A percentile compares a stretch with the other conserved stretches of the same genome.
These are phyloP conservation scores for Brassicogethes aeneus DNA, from an alignment of 2,888 invertebrate genomes.

Conservation along the genomic window DNA sequence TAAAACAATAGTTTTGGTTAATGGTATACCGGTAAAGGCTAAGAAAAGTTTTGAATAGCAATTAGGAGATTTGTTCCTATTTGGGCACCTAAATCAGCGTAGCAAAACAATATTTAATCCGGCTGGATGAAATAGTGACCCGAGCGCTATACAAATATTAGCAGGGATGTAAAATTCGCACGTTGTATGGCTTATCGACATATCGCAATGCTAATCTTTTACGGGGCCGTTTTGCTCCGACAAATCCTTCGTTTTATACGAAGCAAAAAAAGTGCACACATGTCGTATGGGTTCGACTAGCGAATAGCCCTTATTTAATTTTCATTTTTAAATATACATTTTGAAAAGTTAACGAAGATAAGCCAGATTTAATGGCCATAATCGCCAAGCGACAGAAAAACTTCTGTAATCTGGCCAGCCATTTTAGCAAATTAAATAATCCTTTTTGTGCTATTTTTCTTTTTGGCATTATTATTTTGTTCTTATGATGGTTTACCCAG, in stretches of 20 bases:
- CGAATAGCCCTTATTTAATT: background rate
- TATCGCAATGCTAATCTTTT: conserved; percentile 10
- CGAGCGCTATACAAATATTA: background rate
- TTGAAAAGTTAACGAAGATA: background rate
- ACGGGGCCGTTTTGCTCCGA: background rate
- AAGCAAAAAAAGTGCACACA: background rate
- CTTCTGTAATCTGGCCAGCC: background rate
- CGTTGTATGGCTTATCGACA: conserved; percentile 12
- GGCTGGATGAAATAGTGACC: background rate
- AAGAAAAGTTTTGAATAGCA: too few species aligned
- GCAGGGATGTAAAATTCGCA: conserved; percentile 6
- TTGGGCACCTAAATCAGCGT: background rate
- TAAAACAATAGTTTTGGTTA: too few species aligned
- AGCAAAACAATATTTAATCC: background rate
- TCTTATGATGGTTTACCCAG: too few species aligned
- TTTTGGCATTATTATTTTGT: too few species aligned
- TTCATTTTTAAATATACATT: background rate
- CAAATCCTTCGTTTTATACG: background rate
- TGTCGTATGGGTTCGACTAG: background rate
- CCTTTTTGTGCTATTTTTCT: too few species aligned
- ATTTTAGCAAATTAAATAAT: background rate
- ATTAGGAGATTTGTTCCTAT: too few species aligned
- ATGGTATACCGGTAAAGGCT: too few species aligned
- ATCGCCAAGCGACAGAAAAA: background rate
- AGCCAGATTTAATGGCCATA: background rate